Evolutionary conservation across 2,888 invertebrate species (phyloP), one percentile per base, ranked within the genome.

Genomic region (Platerodrilus igneus): DNA sequence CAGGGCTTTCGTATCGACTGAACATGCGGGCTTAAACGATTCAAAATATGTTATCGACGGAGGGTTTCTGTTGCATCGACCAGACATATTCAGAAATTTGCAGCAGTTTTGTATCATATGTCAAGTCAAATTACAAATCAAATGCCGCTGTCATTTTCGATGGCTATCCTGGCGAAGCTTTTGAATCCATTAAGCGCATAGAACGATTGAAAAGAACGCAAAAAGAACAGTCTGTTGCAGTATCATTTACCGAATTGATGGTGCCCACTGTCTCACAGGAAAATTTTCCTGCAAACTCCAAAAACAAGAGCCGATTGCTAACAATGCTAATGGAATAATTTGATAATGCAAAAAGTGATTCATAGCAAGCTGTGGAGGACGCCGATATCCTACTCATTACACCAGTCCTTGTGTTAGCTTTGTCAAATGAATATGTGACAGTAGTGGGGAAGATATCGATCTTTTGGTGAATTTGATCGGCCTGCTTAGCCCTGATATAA

Each of bases 31-130:
- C 6, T 27, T 27, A 14, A 27, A 27, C 7, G 27, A 27, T 27
- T 11, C 27, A 7, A 27, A 27, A 27, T 27, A 27, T 27, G 6
- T 27, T 8, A 13, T 27, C 27, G 27, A 27, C 27, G 27, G 27
- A 13, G 27, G 27, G 10, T 27, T 27, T 27, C 5, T 27, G 27
- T 27, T 27, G 13, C 27, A 27, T 11, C 13, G 27, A n/a, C 14
- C 27, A 27, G 14, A 27, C 27, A 27, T 27, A 27, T 27, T 10
- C 27, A 27, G 27, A 30, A 16, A 30, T 30, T 30, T 16, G 30
- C 30, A 30, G 30, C 30, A 30, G 30, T 30, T 30, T n/a, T n/a
- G n/a, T n/a, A n/a, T n/a, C n/a, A 30, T 30, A 18, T 30, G 19
- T 15, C 30, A 30, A 18, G 19, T 30, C 30, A 30, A 30, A 30